Percentiles rank a stretch among this genome's conserved stretches.
phyloP scores from a whole-genome alignment of 2,888 invertebrate genomes.

The Drosophila infuscata region DNA sequence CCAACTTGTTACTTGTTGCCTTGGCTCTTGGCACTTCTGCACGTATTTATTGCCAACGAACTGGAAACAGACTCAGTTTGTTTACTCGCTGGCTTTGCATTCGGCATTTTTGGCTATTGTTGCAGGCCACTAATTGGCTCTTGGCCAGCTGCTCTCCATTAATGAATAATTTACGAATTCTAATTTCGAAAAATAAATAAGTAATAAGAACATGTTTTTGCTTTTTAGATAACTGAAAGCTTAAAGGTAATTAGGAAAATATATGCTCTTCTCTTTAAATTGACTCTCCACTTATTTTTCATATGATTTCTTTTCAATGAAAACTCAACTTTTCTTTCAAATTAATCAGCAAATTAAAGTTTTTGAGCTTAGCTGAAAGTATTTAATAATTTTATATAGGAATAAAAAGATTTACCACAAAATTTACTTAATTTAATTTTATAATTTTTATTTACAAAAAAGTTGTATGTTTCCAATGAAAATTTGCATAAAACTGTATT shows the following conservation, averaged over 20 bases:
- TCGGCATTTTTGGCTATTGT: conserved; percentile 32
- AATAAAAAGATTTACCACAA: neutral
- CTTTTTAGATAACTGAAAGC: neutral
- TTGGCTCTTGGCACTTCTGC: neutral
- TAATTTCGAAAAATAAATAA: conserved; percentile 1
- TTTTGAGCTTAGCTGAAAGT: neutral
- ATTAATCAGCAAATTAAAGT: neutral
- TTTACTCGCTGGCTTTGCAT: conserved; percentile 38
- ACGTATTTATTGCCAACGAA: neutral
- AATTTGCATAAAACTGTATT: neutral
- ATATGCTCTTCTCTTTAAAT: neutral
- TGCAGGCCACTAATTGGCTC: conserved; percentile 57
- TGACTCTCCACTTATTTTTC: neutral
- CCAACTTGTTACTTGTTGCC: conserved; percentile 55
- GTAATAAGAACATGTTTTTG: neutral
- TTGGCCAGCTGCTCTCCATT: conserved; percentile 14
- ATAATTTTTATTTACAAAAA: neutral
- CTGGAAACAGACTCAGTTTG: conserved; percentile 11
- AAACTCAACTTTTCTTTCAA: neutral
- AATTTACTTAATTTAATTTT: accelerated
- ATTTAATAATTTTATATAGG: neutral
- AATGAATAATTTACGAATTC: conserved; percentile 14
- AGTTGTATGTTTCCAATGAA: neutral
- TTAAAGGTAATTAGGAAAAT: neutral
- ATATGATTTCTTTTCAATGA: neutral